Evolutionary conservation across 2,113 vertebrate species (phyloP).

Genomic region (Bos indicus): DNA sequence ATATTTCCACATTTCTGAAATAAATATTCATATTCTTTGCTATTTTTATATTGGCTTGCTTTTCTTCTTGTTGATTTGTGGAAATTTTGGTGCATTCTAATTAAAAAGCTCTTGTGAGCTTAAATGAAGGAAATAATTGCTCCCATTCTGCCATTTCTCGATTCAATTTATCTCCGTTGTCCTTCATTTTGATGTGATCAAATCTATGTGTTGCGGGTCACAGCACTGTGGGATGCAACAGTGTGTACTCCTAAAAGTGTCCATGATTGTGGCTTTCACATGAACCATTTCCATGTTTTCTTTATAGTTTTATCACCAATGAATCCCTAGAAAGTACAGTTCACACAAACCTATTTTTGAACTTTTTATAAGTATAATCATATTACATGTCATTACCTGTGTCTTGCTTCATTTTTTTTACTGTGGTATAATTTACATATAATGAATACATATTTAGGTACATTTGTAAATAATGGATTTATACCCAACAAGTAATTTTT

Average conservation of each 20-base stretch:
- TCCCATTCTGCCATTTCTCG: neutral
- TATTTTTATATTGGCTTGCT: neutral
- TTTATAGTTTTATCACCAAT: neutral
- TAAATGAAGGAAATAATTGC: neutral
- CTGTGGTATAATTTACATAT: neutral
- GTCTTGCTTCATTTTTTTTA: neutral
- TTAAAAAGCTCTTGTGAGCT: neutral
- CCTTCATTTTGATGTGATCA: neutral
- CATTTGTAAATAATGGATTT: neutral
- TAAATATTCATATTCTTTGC: neutral
- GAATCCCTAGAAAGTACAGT: neutral
- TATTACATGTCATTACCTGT: neutral
- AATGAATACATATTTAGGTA: neutral
- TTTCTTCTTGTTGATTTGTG: neutral
- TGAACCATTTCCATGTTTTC: neutral
- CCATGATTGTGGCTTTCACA: neutral
- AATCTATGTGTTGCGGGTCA: neutral
- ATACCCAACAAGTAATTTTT: neutral
- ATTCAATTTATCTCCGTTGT: neutral
- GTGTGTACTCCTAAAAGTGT: neutral
- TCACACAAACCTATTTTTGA: neutral
- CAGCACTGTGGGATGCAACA: neutral
- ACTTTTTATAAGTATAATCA: neutral
- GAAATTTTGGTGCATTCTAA: neutral
- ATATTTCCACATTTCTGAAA: neutral